phyloP scores from a whole-genome alignment of 2,888 invertebrate species.

The Tridacna crocea region DNA sequence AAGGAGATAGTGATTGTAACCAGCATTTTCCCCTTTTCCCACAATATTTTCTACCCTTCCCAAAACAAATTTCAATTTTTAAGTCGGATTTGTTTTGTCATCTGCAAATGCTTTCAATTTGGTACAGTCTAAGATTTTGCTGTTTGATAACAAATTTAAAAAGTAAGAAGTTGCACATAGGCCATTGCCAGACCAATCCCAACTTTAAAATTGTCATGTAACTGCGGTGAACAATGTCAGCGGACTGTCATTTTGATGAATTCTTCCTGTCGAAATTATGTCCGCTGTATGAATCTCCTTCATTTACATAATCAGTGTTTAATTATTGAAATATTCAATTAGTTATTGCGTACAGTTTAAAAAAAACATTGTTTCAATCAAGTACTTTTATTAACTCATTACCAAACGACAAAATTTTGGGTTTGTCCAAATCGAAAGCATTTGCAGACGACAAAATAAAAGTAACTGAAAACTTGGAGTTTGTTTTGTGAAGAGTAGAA shows the following conservation, averaged over 20 bases:
- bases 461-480: neutral
- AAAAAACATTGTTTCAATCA: too few relatives aligned
- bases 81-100: too few relatives aligned
- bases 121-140: too few relatives aligned
- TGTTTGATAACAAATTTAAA: too few relatives aligned
- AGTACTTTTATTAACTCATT: neutral
- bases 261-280: slow-evolving; percentile 45
- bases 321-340: slow-evolving; percentile 36
- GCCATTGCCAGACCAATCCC: neutral
- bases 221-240: slow-evolving; percentile 28
- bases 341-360: slow-evolving; percentile 14
- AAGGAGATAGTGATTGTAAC: neutral
- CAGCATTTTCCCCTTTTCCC: neutral
- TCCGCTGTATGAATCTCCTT: slow-evolving; percentile 18
- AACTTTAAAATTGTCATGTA: neutral
- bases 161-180: too few relatives aligned
- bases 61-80: too few relatives aligned
- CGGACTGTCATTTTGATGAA: slow-evolving; percentile 53
- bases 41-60: neutral
- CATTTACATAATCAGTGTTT: slow-evolving; percentile 39
- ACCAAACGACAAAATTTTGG: neutral
- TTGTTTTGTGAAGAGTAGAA: neutral
- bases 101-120: too few relatives aligned
- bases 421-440: neutral
- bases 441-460: neutral